Percentiles rank a stretch among this genome's conserved stretches.
Evolutionary conservation across 2,888 invertebrate species (phyloP).

Genomic region (Helicoverpa assulta): DNA sequence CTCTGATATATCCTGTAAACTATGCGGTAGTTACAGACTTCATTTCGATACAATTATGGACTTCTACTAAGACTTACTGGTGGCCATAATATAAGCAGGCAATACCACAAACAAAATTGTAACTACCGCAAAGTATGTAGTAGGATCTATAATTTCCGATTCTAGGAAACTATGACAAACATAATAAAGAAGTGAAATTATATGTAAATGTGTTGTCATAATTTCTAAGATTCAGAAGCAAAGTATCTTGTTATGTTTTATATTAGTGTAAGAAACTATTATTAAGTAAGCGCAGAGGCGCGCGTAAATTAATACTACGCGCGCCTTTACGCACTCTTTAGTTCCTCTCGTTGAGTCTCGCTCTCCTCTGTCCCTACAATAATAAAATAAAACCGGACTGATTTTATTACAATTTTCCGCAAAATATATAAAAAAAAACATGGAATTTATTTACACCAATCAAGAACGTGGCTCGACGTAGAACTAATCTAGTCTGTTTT

Average conservation of each 20-base stretch:
- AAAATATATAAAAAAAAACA: conserved; percentile 12
- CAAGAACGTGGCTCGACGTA: conserved; percentile 78
- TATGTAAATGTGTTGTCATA: conserved; percentile 45
- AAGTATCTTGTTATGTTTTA: conserved; percentile 64
- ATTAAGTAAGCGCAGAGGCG: conserved; percentile 77
- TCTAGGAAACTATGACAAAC: conserved; percentile 50
- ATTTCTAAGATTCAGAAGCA: conserved; percentile 55
- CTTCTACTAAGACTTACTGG: too few species aligned
- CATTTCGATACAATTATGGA: not conserved
- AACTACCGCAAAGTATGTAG: conserved; percentile 38
- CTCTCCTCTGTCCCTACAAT: conserved; percentile 64
- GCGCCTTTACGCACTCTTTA: conserved; percentile 80
- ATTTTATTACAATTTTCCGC: conserved; percentile 10
- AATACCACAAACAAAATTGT: conserved; percentile 17
- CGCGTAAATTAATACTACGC: conserved; percentile 76
- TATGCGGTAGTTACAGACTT: conserved; percentile 35
- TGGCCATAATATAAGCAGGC: not conserved
- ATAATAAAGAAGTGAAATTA: conserved; percentile 16
- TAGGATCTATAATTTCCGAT: conserved; percentile 29
- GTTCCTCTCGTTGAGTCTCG: conserved; percentile 83
- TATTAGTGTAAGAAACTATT: conserved; percentile 68
- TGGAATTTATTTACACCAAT: conserved; percentile 23
- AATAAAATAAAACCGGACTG: conserved; percentile 1
- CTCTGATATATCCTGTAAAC: conserved; percentile 31
- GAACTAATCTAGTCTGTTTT: conserved; percentile 89